Conservation (phyloP, 2,888 invertebrate genomes). For the Pseudococcus viburni region DNA sequence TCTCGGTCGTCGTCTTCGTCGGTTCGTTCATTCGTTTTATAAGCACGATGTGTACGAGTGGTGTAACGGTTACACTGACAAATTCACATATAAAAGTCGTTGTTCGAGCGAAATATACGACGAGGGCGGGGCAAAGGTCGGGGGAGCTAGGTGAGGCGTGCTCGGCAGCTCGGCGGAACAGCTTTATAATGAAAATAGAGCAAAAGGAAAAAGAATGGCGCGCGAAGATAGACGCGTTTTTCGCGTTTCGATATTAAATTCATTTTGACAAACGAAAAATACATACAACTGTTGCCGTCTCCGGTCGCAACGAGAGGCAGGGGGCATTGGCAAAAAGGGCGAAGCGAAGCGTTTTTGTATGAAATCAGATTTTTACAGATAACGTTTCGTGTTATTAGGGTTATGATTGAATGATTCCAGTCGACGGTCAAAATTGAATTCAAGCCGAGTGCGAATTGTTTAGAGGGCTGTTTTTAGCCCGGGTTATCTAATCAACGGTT, state of each 20-base stretch:
- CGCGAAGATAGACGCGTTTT: constrained; percentile 48
- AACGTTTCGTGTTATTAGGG: constrained; percentile 50
- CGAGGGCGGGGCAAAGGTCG: not conserved
- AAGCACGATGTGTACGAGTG: constrained; percentile 1
- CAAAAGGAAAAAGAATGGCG: not conserved
- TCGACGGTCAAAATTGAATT: constrained; percentile 47
- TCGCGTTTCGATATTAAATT: constrained; percentile 49
- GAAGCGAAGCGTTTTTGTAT: not conserved
- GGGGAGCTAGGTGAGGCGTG: not conserved
- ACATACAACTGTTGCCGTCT: constrained; percentile 39
- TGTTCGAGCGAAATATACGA: not conserved
- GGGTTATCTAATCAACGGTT: not conserved
- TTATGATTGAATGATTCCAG: constrained; percentile 46
- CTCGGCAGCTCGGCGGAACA: constrained; percentile 2
- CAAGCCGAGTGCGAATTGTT: constrained; percentile 16
- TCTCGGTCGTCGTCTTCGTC: not conserved
- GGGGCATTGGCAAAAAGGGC: not conserved
- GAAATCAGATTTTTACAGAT: constrained; percentile 48
- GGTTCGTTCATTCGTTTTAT: constrained; percentile 33
- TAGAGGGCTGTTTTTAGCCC: not conserved
- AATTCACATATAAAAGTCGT: constrained; percentile 18
- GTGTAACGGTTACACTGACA: constrained; percentile 23
- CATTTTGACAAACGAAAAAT: constrained; percentile 34
- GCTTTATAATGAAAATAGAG: constrained; percentile 50
- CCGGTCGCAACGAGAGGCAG: not conserved